Evolutionary conservation across 2,888 invertebrate species (phyloP), one percentile per base, ranked within the genome.

Genomic region (Odiellus spinosus): DNA sequence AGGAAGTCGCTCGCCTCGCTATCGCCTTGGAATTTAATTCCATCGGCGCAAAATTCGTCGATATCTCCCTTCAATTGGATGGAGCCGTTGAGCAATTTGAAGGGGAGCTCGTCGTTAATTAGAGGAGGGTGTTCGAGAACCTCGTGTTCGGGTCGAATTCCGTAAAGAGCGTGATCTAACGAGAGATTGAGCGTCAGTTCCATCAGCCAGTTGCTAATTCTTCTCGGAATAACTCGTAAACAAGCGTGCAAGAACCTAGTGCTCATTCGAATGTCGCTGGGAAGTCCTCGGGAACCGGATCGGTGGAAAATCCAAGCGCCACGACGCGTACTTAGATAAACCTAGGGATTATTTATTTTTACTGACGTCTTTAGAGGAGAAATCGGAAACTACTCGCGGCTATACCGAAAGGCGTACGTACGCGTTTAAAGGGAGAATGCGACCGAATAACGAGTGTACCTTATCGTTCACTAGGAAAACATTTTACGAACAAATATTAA

Each of bases 281-380:
- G 68, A 19, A 62, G 50, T 12, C 68, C 68, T 51, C 59, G 59
- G 44, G 64, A 60, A 21, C 63, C 62, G 42, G 67, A 61, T n/a
- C 69, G 60, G 47, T 64, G 61, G 38, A 68, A 60, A 4, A 71
- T 60, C 71, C 71, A 71, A 14, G 68, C 64, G 6, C 71, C 71
- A 15, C 66, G 56, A 2, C 70, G 59, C 1, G 69, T 68, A 19
- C 67, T 64, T 21, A 70, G 50, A 49, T 64, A 68, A 2, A 69
- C 66, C 64, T 66, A 14, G 26, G n/a, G n/a, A n/a, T n/a, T n/a
- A n/a, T n/a, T n/a, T n/a, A n/a, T n/a, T n/a, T n/a, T n/a, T n/a
- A n/a, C n/a, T n/a, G n/a, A n/a, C n/a, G n/a, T n/a, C n/a, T n/a
- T n/a, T n/a, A n/a, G n/a, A n/a, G n/a, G n/a, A n/a, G n/a, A n/a